phyloP scores from a whole-genome alignment of 2,113 vertebrate genomes.

The Rhinopomastus cyanomelas region DNA sequence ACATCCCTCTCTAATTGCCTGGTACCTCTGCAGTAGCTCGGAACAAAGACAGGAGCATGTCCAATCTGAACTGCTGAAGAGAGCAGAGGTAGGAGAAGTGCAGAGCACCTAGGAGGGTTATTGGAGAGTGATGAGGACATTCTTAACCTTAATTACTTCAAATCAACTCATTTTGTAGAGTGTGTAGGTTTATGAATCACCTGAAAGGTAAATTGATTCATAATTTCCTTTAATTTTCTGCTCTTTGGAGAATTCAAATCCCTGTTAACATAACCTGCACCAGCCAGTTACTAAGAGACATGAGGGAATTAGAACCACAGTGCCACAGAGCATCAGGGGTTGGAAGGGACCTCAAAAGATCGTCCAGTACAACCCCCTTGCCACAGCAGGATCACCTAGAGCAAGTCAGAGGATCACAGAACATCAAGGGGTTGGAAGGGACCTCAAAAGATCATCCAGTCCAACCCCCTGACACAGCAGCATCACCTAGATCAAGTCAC shows the following conservation, averaged over 20 bases:
- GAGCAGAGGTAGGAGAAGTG: not conserved
- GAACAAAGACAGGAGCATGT: not conserved
- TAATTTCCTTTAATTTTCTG: slow-evolving; percentile 61
- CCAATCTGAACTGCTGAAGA: slow-evolving; percentile 39
- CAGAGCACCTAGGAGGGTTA: not conserved
- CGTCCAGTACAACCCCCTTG: too few relatives aligned
- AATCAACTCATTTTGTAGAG: slow-evolving; percentile 50
- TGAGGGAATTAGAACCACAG: slow-evolving; percentile 5
- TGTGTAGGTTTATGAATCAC: slow-evolving; percentile 63
- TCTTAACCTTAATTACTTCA: slow-evolving; percentile 59
- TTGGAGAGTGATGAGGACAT: slow-evolving; percentile 55
- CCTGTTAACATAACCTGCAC: slow-evolving; percentile 39
- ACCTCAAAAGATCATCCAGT: too few relatives aligned
- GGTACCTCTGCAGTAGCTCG: not conserved
- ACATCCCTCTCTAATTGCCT: slow-evolving; percentile 38
- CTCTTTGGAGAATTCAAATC: slow-evolving; percentile 59
- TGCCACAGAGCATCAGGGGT: too few relatives aligned
- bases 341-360: too few relatives aligned
- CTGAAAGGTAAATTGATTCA: slow-evolving; percentile 60
- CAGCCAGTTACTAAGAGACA: slow-evolving; percentile 46
- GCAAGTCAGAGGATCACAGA: too few relatives aligned
- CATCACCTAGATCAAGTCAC: too few relatives aligned
- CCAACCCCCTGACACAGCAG: too few relatives aligned
- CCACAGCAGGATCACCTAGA: too few relatives aligned
- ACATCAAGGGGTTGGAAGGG: too few relatives aligned